These are phyloP conservation scores for Synaphobranchus kaupii DNA, from an alignment of 2,797 vertebrate genomes.

Conservation along the genomic window DNA sequence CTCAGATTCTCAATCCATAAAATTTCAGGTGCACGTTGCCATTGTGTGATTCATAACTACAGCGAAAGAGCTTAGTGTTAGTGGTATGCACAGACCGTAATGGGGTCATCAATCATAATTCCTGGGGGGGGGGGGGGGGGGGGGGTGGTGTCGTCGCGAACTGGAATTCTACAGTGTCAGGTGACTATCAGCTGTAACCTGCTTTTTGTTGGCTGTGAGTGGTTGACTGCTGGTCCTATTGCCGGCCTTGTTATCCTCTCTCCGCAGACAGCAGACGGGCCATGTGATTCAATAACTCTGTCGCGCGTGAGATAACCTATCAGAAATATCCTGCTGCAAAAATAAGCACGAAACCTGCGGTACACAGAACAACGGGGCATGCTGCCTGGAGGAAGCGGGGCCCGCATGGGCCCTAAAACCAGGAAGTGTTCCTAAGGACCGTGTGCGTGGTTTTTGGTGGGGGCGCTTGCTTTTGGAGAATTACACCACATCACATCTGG, in stretches of 20 bases:
- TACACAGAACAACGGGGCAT: not conserved
- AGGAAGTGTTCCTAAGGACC: not conserved
- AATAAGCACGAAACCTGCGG: not conserved
- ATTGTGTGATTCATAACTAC: slow-evolving; percentile 31
- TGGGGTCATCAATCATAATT: slow-evolving; percentile 51
- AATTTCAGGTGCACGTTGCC: slow-evolving; percentile 24
- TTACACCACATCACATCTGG: not conserved
- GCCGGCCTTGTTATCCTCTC: slow-evolving; percentile 41
- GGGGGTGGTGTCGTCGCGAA: slow-evolving; percentile 24
- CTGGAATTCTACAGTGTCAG: slow-evolving; percentile 33
- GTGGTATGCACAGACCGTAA: slow-evolving; percentile 45
- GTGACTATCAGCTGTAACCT: slow-evolving; percentile 45
- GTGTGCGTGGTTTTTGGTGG: not conserved
- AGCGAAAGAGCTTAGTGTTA: slow-evolving; percentile 38
- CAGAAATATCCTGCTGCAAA: slow-evolving; percentile 15
- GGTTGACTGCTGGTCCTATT: slow-evolving; percentile 37
- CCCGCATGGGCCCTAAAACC: not conserved
- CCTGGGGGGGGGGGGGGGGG: slow-evolving; percentile 36
- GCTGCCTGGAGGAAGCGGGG: not conserved
- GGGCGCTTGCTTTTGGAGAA: not conserved
- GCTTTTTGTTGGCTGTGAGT: slow-evolving; percentile 28
- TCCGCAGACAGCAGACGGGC: slow-evolving; percentile 28
- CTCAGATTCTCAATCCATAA: slow-evolving; percentile 36
- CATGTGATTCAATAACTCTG: slow-evolving; percentile 37
- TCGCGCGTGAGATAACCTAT: slow-evolving; percentile 4